Percentiles rank a stretch among this genome's conserved stretches.
These are phyloP conservation scores for Ruditapes philippinarum DNA, from an alignment of 1,140 invertebrate species.

Conservation along the genomic window DNA sequence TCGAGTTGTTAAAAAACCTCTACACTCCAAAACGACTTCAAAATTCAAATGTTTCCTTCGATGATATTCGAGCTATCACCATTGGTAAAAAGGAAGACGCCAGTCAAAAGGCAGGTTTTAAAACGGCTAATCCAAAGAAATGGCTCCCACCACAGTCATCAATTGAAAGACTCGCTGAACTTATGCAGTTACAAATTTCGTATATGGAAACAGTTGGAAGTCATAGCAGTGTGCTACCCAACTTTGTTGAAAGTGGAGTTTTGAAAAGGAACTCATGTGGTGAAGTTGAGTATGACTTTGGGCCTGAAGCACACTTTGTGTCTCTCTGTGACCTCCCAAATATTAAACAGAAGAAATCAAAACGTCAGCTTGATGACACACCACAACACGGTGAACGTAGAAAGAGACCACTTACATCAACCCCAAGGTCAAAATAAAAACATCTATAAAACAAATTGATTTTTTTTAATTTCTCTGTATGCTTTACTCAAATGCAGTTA, in stretches of 20 bases:
- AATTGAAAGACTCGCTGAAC: neutral
- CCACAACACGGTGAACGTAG: neutral
- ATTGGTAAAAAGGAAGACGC: neutral
- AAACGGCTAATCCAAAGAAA: neutral
- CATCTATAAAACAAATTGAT: too few relatives aligned
- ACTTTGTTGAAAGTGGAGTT: neutral
- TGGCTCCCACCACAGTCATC: neutral
- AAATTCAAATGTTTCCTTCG: neutral
- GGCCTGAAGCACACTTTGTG: neutral
- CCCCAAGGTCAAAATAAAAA: neutral
- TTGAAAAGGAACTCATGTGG: neutral
- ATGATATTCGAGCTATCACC: neutral
- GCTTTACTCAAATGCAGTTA: too few relatives aligned
- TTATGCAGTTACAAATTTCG: neutral
- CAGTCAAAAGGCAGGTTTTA: neutral
- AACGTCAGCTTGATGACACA: neutral
- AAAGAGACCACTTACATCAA: neutral
- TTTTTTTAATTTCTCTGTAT: too few relatives aligned
- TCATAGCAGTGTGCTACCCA: neutral
- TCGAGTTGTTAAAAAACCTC: neutral
- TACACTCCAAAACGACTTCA: neutral
- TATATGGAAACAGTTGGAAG: conserved; percentile 12
- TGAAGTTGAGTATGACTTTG: neutral
- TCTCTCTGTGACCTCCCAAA: neutral
- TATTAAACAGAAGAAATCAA: neutral